Evolutionary conservation across 1,140 invertebrate species (phyloP).

Genomic region (Chelonus insularis): DNA sequence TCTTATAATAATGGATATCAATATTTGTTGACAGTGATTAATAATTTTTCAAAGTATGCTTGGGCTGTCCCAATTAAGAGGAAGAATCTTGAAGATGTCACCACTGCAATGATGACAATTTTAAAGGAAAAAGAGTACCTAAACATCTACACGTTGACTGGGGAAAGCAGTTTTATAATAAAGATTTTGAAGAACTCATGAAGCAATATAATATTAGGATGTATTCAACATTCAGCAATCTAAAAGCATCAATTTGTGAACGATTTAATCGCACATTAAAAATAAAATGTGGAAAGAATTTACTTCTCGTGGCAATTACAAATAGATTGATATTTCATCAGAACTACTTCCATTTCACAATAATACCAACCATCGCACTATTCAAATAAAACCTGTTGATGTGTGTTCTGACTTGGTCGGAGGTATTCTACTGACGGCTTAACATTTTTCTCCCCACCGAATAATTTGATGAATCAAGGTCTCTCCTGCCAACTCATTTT

Average conservation of each 20-base stretch:
- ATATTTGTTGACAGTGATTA: too few species aligned
- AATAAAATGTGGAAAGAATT: constrained; percentile 48
- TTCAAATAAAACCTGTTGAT: constrained; percentile 38
- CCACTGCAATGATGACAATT: too few species aligned
- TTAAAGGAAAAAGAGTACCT: neutral
- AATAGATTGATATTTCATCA: constrained; percentile 34
- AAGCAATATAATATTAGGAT: constrained; percentile 1
- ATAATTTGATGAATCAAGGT: too few species aligned
- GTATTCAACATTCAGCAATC: constrained; percentile 35
- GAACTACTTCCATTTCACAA: constrained; percentile 25
- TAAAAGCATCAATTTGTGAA: constrained; percentile 53
- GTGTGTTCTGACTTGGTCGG: constrained; percentile 33
- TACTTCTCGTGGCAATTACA: constrained; percentile 39
- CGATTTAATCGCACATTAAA: constrained; percentile 54
- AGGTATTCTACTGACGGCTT: too few species aligned
- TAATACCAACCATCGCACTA: constrained; percentile 45
- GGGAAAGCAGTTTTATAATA: neutral
- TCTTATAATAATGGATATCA: too few species aligned
- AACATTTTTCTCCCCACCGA: too few species aligned
- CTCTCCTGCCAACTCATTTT: too few species aligned
- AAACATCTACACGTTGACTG: neutral
- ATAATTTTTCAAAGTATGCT: too few species aligned
- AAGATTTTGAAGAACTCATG: too few species aligned
- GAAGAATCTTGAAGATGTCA: neutral
- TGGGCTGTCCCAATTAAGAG: constrained; percentile 36